Conservation (phyloP, 1,140 invertebrate genomes). For the Pseudachorutes palmiensis region DNA sequence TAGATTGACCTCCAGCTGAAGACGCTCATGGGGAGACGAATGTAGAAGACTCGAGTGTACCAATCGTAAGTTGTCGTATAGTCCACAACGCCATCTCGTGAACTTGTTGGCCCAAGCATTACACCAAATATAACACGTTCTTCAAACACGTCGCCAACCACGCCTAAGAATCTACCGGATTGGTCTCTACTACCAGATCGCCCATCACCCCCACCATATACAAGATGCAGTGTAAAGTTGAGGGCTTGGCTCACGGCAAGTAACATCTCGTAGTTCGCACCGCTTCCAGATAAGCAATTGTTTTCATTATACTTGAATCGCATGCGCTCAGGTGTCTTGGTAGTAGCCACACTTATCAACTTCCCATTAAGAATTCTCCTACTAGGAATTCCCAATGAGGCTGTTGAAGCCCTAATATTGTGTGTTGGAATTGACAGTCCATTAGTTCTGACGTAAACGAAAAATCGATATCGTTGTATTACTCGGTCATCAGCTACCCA, state of each 20-base stretch:
- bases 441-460: no score
- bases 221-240: not conserved
- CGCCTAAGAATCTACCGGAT: not conserved
- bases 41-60: not conserved
- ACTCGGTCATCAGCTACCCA: no score
- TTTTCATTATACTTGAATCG: not conserved
- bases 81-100: not conserved
- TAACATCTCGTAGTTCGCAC: not conserved
- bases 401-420: not conserved
- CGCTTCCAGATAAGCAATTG: not conserved
- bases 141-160: not conserved
- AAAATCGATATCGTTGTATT: no score
- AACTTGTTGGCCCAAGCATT: not conserved
- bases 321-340: not conserved
- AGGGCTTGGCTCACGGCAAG: not conserved
- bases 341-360: not conserved
- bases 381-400: not conserved
- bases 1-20: not conserved
- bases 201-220: not conserved
- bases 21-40: not conserved
- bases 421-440: no score
- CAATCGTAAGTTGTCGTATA: not conserved
- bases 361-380: not conserved
- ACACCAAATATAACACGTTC: not conserved
- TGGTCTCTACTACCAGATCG: not conserved